Evolutionary conservation across 1,140 invertebrate species (phyloP), one percentile per base, ranked within the genome.

Genomic region (Geopemphigus sp.): DNA sequence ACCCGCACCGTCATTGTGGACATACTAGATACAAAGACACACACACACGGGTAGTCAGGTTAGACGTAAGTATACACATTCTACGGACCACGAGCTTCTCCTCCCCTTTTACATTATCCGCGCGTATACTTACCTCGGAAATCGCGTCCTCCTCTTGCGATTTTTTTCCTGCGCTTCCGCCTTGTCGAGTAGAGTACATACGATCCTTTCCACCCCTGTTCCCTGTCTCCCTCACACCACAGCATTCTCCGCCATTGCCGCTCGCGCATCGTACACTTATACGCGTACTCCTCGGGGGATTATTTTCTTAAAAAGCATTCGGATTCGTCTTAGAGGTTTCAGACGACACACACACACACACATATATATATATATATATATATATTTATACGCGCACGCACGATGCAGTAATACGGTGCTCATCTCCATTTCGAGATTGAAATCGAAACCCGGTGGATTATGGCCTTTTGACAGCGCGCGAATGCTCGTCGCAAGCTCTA

Each of bases 391-490:
- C 8, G 32, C 32, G 8, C 32, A 8, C 32, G 32, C 8, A 39
- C 8, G 32, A 8, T 39, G 22, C 39, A 15, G 12, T 15, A 22
- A 8, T 39, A 17, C 45, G 22, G 56, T 29, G 56, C 56, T 78
- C 74, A 50, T 78, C 74, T 78, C 74, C 74, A 78, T 78, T 78
- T 78, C 74, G 39, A 78, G 57, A 78, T 78, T 78, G 57, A 78
- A 78, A 78, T 63, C 74, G 54, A 59, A 59, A 76, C 73, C 54
- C 56, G 19, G 22, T 4, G 74, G 74, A 78, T 78, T 78, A 78
- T 63, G 45, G 73, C 54, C 72, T 74, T 59, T 74, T 74, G 72
- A 74, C 72, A 74, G 72, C 54, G 29, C 29, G 72, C 56, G 45
- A 74, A 57, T 24, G 39, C 29, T 17, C 22, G 57, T 26, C 1